Conservation (phyloP, 1,140 invertebrate genomes). For the Drosophila paulistorum region DNA sequence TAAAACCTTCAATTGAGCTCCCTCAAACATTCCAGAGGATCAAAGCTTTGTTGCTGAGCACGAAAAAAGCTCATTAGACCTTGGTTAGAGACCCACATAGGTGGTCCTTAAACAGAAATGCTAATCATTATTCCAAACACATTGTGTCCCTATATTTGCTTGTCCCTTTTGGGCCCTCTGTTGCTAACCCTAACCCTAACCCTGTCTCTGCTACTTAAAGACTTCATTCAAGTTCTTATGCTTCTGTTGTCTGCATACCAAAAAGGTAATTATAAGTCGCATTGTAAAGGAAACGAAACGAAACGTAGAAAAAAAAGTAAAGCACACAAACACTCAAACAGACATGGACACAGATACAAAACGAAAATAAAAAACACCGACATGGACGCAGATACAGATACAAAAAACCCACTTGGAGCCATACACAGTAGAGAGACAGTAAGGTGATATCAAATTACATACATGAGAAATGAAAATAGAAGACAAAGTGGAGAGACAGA, state of each 20-base stretch:
- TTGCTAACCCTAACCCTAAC: neutral
- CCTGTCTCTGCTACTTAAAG: slow-evolving; percentile 4
- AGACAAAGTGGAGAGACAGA: slow-evolving; percentile 37
- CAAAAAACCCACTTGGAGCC: slow-evolving; percentile 33
- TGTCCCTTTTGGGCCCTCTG: slow-evolving; percentile 29
- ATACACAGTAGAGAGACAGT: neutral
- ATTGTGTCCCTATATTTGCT: slow-evolving; percentile 32
- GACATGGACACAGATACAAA: slow-evolving; percentile 7
- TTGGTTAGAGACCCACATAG: neutral
- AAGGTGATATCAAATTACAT: slow-evolving; percentile 69
- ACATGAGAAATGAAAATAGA: slow-evolving; percentile 58
- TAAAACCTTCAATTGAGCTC: no score
- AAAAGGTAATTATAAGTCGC: slow-evolving; percentile 79
- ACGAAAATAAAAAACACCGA: neutral
- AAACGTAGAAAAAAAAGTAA: slow-evolving; percentile 43
- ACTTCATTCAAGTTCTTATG: slow-evolving; percentile 47
- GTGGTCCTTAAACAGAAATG: slow-evolving; percentile 2
- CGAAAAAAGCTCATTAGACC: neutral
- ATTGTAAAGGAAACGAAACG: slow-evolving; percentile 70
- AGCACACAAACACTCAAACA: slow-evolving; percentile 34
- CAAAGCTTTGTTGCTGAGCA: neutral
- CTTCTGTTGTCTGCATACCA: slow-evolving; percentile 76
- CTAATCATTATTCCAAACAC: slow-evolving; percentile 55
- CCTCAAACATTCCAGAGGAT: neutral
- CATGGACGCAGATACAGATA: slow-evolving; percentile 10